phyloP scores from a whole-genome alignment of 2,797 vertebrate genomes.

The Avahi laniger region DNA sequence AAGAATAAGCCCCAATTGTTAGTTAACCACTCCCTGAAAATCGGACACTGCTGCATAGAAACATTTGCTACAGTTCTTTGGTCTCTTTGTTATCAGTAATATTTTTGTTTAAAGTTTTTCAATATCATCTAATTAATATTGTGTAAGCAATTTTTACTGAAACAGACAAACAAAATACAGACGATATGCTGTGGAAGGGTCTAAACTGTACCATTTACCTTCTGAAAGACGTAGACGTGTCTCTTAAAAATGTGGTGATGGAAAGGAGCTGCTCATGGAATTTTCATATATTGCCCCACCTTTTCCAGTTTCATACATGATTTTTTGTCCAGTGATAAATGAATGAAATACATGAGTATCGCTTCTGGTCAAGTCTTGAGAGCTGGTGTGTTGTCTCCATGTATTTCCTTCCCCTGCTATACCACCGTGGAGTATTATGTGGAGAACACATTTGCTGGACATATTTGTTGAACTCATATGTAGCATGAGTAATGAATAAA shows the following conservation, averaged over 20 bases:
- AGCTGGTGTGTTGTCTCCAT: not conserved
- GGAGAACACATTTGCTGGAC: not conserved
- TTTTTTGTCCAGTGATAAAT: not conserved
- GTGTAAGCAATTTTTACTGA: not conserved
- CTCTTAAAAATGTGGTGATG: not conserved
- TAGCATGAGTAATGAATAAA: not conserved
- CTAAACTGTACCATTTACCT: not conserved
- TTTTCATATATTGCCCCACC: not conserved
- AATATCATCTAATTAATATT: not conserved
- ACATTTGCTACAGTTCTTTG: not conserved
- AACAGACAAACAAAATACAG: not conserved
- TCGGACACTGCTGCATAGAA: not conserved
- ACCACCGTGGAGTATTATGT: not conserved
- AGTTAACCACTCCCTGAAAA: not conserved
- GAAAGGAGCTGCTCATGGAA: not conserved
- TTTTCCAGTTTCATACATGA: not conserved
- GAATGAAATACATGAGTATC: not conserved
- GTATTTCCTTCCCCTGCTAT: not conserved
- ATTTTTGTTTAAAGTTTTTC: not conserved
- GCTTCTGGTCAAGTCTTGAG: not conserved
- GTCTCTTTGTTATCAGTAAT: not conserved
- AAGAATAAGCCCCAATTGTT: not conserved
- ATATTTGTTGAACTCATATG: no score
- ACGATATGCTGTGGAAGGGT: not conserved
- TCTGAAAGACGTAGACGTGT: not conserved